These are phyloP conservation scores for Neelides sp. DNA, from an alignment of 1,140 invertebrate species.

Conservation along the genomic window DNA sequence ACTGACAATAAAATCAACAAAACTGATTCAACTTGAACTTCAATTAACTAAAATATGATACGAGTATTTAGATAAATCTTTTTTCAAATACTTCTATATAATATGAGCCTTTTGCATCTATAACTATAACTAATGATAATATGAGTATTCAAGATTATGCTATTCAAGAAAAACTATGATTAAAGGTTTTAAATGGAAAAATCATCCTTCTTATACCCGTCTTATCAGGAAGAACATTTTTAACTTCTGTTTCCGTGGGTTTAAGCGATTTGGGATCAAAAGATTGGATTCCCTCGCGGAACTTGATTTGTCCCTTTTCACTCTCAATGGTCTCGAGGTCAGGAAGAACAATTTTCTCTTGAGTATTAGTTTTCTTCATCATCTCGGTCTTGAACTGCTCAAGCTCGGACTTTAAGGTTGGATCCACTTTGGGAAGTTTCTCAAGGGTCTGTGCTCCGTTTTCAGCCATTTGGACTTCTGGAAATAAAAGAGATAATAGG, in stretches of 20 bases:
- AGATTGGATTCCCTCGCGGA: slow-evolving; percentile 75
- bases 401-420: slow-evolving; percentile 72
- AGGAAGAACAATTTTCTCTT: slow-evolving; percentile 74
- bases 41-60: too few species aligned
- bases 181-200: too few species aligned
- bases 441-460: slow-evolving; percentile 61
- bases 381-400: slow-evolving; percentile 70
- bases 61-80: too few species aligned
- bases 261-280: slow-evolving; percentile 73
- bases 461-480: slow-evolving; percentile 27
- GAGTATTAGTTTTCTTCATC: slow-evolving; percentile 69
- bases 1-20: background rate
- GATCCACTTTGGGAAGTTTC: slow-evolving; percentile 75
- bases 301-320: slow-evolving; percentile 72
- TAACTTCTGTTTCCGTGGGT: slow-evolving; percentile 76
- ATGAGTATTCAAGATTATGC: too few species aligned
- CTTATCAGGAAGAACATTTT: slow-evolving; percentile 76
- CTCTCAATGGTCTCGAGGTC: slow-evolving; percentile 76
- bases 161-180: too few species aligned
- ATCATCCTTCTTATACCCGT: too few species aligned
- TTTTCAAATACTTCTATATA: too few species aligned
- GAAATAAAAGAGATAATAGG: background rate
- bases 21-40: background rate
- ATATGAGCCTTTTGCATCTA: too few species aligned
- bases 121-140: too few species aligned